Evolutionary conservation across 2,113 vertebrate genomes (phyloP).

Genomic region (Lota lota): DNA sequence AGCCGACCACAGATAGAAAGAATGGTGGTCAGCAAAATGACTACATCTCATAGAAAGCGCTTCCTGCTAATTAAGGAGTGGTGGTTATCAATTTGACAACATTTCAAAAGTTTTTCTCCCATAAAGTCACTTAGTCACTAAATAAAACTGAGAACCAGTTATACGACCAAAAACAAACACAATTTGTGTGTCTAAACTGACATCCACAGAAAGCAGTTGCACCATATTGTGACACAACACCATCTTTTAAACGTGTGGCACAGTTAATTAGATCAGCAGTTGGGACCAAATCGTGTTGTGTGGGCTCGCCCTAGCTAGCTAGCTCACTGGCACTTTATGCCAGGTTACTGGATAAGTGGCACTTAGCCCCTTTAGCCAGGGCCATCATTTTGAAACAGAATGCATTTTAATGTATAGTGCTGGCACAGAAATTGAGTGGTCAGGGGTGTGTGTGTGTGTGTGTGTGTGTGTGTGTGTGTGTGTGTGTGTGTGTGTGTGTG

Average conservation of each 20-base stretch:
- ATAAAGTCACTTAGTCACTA: too few species aligned
- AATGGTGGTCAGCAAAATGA: too few species aligned
- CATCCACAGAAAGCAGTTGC: constrained; percentile 27
- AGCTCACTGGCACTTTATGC: constrained; percentile 15
- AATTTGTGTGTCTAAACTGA: constrained; percentile 32
- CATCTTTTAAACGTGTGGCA: constrained; percentile 54
- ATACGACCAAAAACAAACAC: not conserved
- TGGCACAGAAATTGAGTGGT: constrained; percentile 42
- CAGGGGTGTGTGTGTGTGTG: constrained; percentile 21
- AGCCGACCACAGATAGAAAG: too few species aligned
- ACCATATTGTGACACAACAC: constrained; percentile 19
- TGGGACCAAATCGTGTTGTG: constrained; percentile 32
- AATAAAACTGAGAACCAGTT: too few species aligned
- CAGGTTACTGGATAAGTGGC: constrained; percentile 55
- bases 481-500: constrained; percentile 2
- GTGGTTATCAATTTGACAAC: too few species aligned
- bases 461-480: constrained; percentile 4
- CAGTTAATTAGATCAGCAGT: constrained; percentile 9
- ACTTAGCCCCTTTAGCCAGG: constrained; percentile 55
- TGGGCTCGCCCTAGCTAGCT: constrained; percentile 20
- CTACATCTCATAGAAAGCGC: too few species aligned
- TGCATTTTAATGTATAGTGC: constrained; percentile 59
- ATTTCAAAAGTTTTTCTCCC: too few species aligned
- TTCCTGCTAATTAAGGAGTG: too few species aligned
- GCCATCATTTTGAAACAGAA: constrained; percentile 56